Conservation (phyloP, 2,888 invertebrate genomes). For the Aspidiotus rigidus region DNA sequence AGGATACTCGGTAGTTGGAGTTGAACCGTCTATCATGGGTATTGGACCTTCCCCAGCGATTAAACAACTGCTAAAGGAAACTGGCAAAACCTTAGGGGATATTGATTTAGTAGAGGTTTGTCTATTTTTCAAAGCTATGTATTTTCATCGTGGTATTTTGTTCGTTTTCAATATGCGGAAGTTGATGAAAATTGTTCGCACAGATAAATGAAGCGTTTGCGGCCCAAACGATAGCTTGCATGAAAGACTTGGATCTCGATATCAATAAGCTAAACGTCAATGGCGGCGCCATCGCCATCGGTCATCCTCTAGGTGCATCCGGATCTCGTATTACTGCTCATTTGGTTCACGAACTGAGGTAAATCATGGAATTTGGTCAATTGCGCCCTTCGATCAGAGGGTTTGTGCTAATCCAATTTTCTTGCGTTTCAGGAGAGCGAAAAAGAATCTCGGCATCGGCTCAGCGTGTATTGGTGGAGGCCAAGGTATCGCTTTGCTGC, state of each 20-base stretch:
- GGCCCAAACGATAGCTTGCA: constrained; percentile 86
- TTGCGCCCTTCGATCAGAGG: neutral
- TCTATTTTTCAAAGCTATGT: constrained; percentile 8
- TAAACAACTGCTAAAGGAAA: constrained; percentile 65
- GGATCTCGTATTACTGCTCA: constrained; percentile 87
- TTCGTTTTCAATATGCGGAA: constrained; percentile 12
- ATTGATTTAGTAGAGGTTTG: constrained; percentile 85
- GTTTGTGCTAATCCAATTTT: neutral
- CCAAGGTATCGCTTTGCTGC: constrained; percentile 88
- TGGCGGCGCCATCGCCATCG: constrained; percentile 92
- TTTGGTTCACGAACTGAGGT: constrained; percentile 84
- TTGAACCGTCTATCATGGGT: constrained; percentile 97
- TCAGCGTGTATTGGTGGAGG: constrained; percentile 98
- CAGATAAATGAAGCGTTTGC: constrained; percentile 98
- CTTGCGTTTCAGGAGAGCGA: constrained; percentile 58
- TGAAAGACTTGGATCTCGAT: constrained; percentile 78
- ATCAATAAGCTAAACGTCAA: constrained; percentile 81
- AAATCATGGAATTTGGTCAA: constrained; percentile 37
- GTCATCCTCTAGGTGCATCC: constrained; percentile 94
- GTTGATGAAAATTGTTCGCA: constrained; percentile 37
- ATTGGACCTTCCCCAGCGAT: constrained; percentile 95
- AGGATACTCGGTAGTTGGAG: constrained; percentile 86
- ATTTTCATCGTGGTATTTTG: constrained; percentile 33
- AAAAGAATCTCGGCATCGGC: constrained; percentile 78
- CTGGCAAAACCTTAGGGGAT: constrained; percentile 70